These are phyloP conservation scores for Ciconia stormi DNA, from an alignment of 2,113 vertebrate genomes.

Conservation along the genomic window DNA sequence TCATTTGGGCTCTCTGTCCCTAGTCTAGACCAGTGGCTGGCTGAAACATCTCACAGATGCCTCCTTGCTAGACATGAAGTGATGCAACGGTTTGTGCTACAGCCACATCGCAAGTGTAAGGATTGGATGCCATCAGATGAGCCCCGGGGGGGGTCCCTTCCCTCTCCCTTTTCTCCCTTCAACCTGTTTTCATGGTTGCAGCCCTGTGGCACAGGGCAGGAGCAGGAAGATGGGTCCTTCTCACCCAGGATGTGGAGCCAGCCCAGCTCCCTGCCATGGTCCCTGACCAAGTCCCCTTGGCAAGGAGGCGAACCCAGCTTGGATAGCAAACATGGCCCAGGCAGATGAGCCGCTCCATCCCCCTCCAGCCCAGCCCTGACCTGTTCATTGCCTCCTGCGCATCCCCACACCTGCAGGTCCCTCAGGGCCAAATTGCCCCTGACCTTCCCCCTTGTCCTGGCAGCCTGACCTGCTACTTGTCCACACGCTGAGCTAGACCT, in stretches of 20 bases:
- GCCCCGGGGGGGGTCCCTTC: background rate
- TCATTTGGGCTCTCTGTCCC: background rate
- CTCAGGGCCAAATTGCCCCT: background rate
- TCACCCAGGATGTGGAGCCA: background rate
- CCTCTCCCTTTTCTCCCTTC: background rate
- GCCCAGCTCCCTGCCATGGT: background rate
- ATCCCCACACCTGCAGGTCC: background rate
- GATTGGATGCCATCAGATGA: rapidly evolving
- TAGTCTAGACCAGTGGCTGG: rapidly evolving
- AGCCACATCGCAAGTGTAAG: background rate
- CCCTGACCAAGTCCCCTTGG: background rate
- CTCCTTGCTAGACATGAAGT: background rate
- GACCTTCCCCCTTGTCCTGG: too few species aligned
- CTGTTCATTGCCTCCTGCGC: background rate
- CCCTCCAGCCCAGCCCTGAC: background rate
- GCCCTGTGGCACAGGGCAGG: too few species aligned
- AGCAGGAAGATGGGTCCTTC: background rate
- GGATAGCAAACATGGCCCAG: background rate
- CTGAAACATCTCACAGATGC: background rate
- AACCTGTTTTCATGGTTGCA: background rate
- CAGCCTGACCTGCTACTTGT: background rate
- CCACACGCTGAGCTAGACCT: background rate
- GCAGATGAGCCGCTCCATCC: background rate
- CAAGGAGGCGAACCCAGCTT: background rate
- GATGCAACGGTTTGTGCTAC: rapidly evolving